Evolutionary conservation across 2,888 invertebrate species (phyloP).

Genomic region (Drosophila yooni): DNA sequence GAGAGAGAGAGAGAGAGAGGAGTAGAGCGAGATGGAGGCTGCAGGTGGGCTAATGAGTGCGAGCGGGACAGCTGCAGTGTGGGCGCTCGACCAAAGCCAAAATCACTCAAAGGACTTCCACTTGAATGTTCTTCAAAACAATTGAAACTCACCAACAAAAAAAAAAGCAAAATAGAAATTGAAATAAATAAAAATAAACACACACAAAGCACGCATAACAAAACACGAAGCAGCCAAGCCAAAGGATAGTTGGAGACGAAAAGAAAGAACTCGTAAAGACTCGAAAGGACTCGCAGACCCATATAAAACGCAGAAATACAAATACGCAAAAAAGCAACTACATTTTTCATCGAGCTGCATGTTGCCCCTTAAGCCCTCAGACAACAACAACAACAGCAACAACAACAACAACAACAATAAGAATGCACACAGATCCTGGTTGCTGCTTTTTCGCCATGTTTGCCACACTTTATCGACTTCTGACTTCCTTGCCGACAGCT

Average conservation of each 20-base stretch:
- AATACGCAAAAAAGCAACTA: conserved; percentile 2
- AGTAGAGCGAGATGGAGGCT: not conserved
- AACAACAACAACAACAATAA: conserved; percentile 19
- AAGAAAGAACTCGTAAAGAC: not conserved
- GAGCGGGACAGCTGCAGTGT: conserved; percentile 28
- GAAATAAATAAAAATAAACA: conserved; percentile 5
- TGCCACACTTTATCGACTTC: conserved; percentile 74
- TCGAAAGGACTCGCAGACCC: not conserved
- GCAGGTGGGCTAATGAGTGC: not conserved
- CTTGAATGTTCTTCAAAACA: conserved; percentile 69
- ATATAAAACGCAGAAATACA: not conserved
- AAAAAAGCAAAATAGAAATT: conserved; percentile 19
- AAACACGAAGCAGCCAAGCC: not conserved
- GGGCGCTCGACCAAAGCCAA: conserved; percentile 27
- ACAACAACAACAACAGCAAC: conserved; percentile 20
- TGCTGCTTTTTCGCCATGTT: not conserved
- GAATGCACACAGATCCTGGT: conserved; percentile 15
- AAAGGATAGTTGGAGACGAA: not conserved
- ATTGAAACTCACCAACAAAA: conserved; percentile 20
- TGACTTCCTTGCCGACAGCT: conserved; percentile 67
- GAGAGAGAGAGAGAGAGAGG: not conserved
- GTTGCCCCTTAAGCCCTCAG: conserved; percentile 42
- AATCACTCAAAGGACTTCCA: conserved; percentile 72
- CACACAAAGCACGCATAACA: conserved; percentile 12
- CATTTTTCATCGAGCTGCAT: conserved; percentile 11